These are phyloP conservation scores for Channallabes apus DNA, from an alignment of 2,797 vertebrate genomes.

Conservation along the genomic window DNA sequence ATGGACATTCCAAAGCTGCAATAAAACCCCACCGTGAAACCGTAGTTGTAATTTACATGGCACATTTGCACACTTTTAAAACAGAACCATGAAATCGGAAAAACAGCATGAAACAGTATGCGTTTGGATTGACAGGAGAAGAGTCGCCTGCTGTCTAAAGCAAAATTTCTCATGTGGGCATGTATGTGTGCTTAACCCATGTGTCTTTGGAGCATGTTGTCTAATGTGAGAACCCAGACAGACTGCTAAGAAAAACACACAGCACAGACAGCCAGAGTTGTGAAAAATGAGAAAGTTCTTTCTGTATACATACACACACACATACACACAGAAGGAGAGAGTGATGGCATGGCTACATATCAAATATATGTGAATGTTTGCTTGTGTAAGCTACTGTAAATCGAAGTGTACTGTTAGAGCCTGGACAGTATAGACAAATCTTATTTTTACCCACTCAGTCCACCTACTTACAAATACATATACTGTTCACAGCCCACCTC, in stretches of 20 bases:
- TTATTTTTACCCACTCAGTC: background rate
- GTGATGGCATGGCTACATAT: background rate
- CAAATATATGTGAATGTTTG: constrained; percentile 32
- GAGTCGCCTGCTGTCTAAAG: constrained; percentile 23
- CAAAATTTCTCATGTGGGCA: constrained; percentile 32
- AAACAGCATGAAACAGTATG: constrained; percentile 9
- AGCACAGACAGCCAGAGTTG: constrained; percentile 30
- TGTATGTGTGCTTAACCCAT: constrained; percentile 39
- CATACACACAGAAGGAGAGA: background rate
- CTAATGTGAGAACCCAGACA: constrained; percentile 38
- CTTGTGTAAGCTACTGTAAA: constrained; percentile 3
- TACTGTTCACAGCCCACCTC: background rate
- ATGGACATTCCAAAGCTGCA: constrained; percentile 2
- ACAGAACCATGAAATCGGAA: constrained; percentile 24
- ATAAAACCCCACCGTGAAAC: constrained; percentile 20
- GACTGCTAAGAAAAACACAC: constrained; percentile 50
- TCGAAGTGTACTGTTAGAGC: constrained; percentile 14
- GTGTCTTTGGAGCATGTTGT: constrained; percentile 25
- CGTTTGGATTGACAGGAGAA: constrained; percentile 24
- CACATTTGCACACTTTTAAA: constrained; percentile 33
- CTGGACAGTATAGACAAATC: background rate
- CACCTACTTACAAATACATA: background rate
- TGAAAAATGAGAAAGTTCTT: constrained; percentile 29
- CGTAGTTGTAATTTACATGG: background rate
- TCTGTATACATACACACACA: background rate